Base-by-base conservation (phyloP, 2,888 invertebrate species). In the Actias luna region DNA sequence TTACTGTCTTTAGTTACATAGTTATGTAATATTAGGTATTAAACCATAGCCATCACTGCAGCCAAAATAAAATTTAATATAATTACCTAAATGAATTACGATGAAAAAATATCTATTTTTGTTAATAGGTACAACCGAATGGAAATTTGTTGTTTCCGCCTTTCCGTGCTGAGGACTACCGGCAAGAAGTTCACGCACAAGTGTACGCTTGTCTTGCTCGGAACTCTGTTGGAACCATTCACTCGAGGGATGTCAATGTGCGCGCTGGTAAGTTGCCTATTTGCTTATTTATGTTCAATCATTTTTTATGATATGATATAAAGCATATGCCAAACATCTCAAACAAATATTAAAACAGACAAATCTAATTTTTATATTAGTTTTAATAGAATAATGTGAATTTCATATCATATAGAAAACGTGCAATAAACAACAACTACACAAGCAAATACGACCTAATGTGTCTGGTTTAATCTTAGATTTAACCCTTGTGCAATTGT, bases 111-210 rank as follows among this genome's bases (percentile, higher is more conserved):
- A 18, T 18, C 5, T 55, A 14, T 55, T 5, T 55, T 27, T 55
- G 29, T 55, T 8, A 29, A 12, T 29, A 96, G 95, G 96, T 97
- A 64, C 88, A 97, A 77, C 96, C 97, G 63, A 98, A 98, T 88
- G 98, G 98, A 80, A 98, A 98, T 82, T 93, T 99, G 77, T 96
- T 98, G 61, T 98, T 99, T 86, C 98, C 98, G 65, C 98, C 98
- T 39, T 99, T 99, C 94, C 95, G 98, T 65, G 98, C 98, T 61
- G 97, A 97, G 87, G 97, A 97, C 85, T 98, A 98, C 83, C 95
- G 97, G 57, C 98, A 98, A 88, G 97, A 98, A 86, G 97, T 98
- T 58, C 98, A 99, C 85, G 97, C 98, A 67, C 98, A 98, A 89
- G 96, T 97, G 67, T 98, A 99, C 92, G 96, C 97, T 73, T 99